Base-by-base conservation (phyloP, 1,140 invertebrate species). In the Zaprionus lachaisei region DNA sequence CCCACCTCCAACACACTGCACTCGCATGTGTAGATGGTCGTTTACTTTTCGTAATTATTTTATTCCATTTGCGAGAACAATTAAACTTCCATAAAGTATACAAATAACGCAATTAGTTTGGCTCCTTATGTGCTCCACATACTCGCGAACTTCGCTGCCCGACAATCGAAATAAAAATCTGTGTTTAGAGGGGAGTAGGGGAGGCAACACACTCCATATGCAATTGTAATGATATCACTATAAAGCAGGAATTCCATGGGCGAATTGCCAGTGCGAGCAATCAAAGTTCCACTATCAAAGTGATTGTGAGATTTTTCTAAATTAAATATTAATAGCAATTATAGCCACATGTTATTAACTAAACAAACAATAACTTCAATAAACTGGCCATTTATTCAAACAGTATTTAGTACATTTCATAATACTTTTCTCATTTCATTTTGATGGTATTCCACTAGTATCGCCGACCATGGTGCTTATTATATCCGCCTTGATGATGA, bases 41-140 rank as follows among this genome's bases (percentile, higher is more conserved):
- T 51, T 69, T 65, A 64, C 14, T 66, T 63, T 66, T 44, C 7
- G 66, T 67, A 80, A 79, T 80, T 75, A 80, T 80, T 71, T 79
- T 54, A 49, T 61, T 63, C 58, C 63, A 79, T 79, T 81, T 81
- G 72, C 71, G 56, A 49, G 75, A 79, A 75, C 79, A 81, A 81
- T 81, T 81, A 81, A 79, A 81, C 72, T 75, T 54, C 34, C 44
- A 81, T 81, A 81, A 79, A 75, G 47, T 81, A 75, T 79, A 79
- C 79, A 79, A 75, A 81, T 69, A 79, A 79, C 55, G 49, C 75
- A 81, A 81, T 81, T 81, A 66, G 76, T 81, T 57, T 68, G 11
- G 28, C 41, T 68, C 68, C 70, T 65, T 51, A 77, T 66, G 56
- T 34, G 22, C 41, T 11, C 34, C 24, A 54, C 17, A 61, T 20